Evolutionary conservation across 2,797 vertebrate species (phyloP), one percentile per base, ranked within the genome.

Genomic region (Onychomys leucogaster): DNA sequence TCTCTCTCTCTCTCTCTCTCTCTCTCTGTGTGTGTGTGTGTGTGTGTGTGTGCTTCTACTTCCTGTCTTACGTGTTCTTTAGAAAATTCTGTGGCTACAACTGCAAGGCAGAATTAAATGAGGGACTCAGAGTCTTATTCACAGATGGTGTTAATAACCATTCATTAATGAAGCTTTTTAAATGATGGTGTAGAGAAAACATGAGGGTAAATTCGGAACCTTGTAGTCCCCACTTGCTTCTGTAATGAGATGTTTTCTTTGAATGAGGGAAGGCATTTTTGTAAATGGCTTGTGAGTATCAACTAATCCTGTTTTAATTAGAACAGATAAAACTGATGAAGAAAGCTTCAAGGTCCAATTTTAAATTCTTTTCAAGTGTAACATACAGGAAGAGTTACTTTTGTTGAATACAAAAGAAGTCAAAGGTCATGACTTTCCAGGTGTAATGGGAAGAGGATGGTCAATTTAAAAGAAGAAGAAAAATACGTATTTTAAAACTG

Each of bases 231-330:
- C 77, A 69, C 83, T 96, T 77, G 93, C 96, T 34, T 96, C 96
- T 96, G 57, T 97, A 98, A 97, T 97, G 96, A 96, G 69, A 83
- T 96, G 21, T 96, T 52, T 97, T 98, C 93, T 82, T 6, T 91
- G n/a, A 95, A 92, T 89, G 59, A 41, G 91, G 43, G 43, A 91
- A 98, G 96, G 96, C 9, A 97, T 97, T 97, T 85, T 96, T 97
- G n/a, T 75, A 97, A 98, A 96, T 97, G 89, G n/a, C 41, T 98
- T 97, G 80, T 95, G 63, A 67, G 81, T 96, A 95, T 37, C 85
- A 97, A 88, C 94, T 98, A 97, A 92, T 98, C 86, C 98, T 96
- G 71, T 96, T 98, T 98, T 98, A 98, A 98, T 98, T 97, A 97
- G 88, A 98, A 78, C 41, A 95, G 96, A 96, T 91, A 97, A 97